phyloP scores from a whole-genome alignment of 2,113 vertebrate genomes.

The Dicrurus megarhynchus region DNA sequence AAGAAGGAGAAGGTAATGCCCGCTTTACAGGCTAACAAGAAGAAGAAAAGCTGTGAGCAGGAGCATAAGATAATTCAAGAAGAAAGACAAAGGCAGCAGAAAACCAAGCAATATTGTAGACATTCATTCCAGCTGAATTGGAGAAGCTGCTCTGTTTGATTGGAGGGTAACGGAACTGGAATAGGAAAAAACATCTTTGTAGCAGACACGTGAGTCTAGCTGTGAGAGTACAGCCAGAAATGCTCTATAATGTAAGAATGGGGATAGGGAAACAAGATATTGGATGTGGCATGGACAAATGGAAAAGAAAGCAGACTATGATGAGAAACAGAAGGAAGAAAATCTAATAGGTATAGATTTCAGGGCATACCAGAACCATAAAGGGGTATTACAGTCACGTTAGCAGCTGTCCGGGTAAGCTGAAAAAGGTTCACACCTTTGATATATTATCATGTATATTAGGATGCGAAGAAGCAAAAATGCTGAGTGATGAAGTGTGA shows the following conservation, averaged over 20 bases:
- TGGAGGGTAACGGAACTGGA: background rate
- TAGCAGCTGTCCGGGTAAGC: background rate
- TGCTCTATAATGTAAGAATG: background rate
- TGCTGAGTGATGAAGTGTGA: background rate
- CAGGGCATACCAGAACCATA: background rate
- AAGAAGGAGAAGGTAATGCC: background rate
- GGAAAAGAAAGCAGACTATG: background rate
- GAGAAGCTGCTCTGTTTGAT: background rate
- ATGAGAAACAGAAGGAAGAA: background rate
- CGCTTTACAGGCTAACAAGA: background rate
- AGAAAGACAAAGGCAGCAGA: background rate
- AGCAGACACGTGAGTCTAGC: background rate
- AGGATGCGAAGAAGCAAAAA: background rate
- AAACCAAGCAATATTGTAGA: background rate
- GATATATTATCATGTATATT: background rate
- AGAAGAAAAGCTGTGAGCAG: background rate
- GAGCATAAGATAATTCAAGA: background rate
- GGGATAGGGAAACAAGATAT: background rate
- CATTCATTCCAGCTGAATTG: background rate
- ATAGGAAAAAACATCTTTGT: background rate
- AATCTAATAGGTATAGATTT: background rate
- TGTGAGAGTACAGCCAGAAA: background rate
- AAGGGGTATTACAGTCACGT: background rate
- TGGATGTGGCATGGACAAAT: background rate
- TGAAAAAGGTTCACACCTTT: background rate